Evolutionary conservation across 2,113 vertebrate genomes (phyloP).

Genomic region (Hemiprocne comata): DNA sequence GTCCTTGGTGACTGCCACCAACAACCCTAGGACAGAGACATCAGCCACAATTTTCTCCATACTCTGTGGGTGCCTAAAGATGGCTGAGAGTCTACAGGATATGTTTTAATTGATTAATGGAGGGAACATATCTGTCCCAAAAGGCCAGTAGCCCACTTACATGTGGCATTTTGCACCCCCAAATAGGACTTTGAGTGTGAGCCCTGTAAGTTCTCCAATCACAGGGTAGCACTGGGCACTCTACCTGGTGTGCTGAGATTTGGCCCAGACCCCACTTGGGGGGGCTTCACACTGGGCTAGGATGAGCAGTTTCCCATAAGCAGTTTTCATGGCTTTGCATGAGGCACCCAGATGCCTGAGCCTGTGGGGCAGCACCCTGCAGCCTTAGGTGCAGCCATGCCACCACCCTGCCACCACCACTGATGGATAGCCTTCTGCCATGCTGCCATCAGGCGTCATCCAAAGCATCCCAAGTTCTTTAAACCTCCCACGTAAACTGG

Average conservation of each 20-base stretch:
- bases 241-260: background rate
- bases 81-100: background rate
- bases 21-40: background rate
- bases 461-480: background rate
- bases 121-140: background rate
- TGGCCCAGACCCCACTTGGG: background rate
- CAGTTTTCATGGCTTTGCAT: background rate
- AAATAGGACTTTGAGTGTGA: background rate
- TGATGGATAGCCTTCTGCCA: too few species aligned
- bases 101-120: background rate
- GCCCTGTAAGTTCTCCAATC: rapidly evolving
- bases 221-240: background rate
- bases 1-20: background rate
- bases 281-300: rapidly evolving
- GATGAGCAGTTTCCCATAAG: background rate
- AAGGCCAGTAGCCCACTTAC: background rate
- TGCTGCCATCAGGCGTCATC: background rate
- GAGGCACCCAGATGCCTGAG: background rate
- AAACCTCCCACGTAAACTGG: background rate
- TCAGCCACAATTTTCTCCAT: background rate
- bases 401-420: too few species aligned
- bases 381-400: background rate
- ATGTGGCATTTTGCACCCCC: background rate
- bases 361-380: background rate
- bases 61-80: background rate